Percentiles rank a stretch among this genome's conserved stretches.
Conservation (phyloP, 2,113 vertebrate species). For the Manacus vitellinus region DNA sequence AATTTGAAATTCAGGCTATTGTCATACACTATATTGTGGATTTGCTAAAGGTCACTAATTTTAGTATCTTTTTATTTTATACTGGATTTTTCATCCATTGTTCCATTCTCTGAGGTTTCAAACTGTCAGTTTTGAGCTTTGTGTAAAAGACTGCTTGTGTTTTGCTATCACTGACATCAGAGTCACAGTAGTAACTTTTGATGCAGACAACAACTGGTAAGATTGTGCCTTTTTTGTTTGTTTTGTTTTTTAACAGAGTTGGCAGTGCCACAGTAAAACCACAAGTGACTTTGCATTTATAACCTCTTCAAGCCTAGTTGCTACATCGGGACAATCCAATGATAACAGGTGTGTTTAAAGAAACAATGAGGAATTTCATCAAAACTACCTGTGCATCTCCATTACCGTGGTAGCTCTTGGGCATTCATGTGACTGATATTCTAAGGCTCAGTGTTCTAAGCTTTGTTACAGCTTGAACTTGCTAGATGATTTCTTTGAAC, state of each 20-base stretch:
- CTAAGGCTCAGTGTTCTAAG: neutral
- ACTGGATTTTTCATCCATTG: neutral
- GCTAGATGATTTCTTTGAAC: neutral
- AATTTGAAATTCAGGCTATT: neutral
- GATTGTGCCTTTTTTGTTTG: neutral
- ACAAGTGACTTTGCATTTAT: conserved; percentile 95
- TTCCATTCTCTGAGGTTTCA: neutral
- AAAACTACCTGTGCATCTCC: neutral
- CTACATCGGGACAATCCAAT: conserved; percentile 93
- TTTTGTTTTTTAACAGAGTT: conserved; percentile 79
- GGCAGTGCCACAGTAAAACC: conserved; percentile 96
- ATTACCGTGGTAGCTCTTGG: neutral
- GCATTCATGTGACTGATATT: neutral
- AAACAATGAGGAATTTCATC: neutral
- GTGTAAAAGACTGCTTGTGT: neutral
- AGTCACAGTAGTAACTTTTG: neutral
- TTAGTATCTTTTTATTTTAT: neutral
- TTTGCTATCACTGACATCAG: neutral
- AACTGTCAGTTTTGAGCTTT: neutral
- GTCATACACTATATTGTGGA: neutral
- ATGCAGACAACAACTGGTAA: neutral
- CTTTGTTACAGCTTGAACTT: neutral
- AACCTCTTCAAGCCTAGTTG: conserved; percentile 96
- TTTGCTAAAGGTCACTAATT: neutral
- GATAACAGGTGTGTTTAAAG: conserved; percentile 86